Conservation (phyloP, 2,113 vertebrate species). For the Charina bottae region DNA sequence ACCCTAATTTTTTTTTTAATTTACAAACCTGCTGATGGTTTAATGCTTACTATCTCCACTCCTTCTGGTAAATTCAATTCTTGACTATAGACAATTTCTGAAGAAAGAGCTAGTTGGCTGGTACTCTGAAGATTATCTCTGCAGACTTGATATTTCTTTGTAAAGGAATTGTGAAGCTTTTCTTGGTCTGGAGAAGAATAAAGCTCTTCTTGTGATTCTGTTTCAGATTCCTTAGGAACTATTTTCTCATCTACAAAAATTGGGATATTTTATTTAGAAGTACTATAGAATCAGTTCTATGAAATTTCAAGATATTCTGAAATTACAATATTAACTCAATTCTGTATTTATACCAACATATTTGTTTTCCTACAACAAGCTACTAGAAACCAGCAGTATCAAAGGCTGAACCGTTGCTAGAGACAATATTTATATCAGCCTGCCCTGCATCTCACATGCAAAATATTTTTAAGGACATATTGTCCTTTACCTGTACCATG, state of each 20-base stretch:
- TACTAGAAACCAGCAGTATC: neutral
- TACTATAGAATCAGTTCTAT: neutral
- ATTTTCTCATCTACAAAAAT: constrained; percentile 77
- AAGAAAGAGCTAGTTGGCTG: constrained; percentile 86
- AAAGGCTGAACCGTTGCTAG: neutral
- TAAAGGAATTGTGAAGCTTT: constrained; percentile 73
- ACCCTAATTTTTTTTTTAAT: neutral
- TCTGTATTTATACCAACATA: neutral
- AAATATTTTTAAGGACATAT: neutral
- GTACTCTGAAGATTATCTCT: constrained; percentile 92
- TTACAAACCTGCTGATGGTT: constrained; percentile 93
- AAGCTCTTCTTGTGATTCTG: constrained; percentile 63
- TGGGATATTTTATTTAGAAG: constrained; percentile 13
- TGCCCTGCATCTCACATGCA: neutral
- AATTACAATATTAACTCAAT: neutral
- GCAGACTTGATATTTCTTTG: constrained; percentile 81
- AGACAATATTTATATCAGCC: neutral
- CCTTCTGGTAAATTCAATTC: constrained; percentile 87
- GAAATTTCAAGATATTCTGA: neutral
- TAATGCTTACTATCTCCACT: constrained; percentile 88
- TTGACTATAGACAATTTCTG: constrained; percentile 87
- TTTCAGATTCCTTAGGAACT: constrained; percentile 61
- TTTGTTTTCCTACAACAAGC: neutral
- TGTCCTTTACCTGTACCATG: neutral
- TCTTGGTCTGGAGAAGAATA: constrained; percentile 82